phyloP scores from a whole-genome alignment of 2,888 invertebrate genomes.

The Nesidiocoris tenuis region DNA sequence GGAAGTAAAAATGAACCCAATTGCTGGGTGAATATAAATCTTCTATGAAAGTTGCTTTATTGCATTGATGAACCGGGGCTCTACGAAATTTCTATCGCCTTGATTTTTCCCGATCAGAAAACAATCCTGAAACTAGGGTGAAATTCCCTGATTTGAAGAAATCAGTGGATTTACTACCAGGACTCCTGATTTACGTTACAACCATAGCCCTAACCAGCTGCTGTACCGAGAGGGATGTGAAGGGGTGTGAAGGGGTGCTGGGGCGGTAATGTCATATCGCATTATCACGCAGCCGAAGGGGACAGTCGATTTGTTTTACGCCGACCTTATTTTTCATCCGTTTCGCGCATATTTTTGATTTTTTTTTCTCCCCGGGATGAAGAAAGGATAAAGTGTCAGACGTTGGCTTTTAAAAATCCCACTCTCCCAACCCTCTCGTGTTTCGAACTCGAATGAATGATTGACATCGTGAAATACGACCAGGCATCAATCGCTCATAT shows the following conservation, averaged over 20 bases:
- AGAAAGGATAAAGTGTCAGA: neutral
- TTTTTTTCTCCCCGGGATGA: neutral
- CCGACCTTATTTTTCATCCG: neutral
- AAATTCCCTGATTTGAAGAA: no score
- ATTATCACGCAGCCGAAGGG: neutral
- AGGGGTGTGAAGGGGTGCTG: neutral
- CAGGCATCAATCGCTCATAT: conserved; percentile 26
- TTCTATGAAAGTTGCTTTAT: no score
- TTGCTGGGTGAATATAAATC: no score
- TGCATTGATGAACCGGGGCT: no score
- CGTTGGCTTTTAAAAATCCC: neutral
- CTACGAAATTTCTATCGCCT: no score
- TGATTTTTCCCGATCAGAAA: no score
- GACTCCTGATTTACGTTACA: no score
- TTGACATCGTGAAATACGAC: conserved; percentile 5
- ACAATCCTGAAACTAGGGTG: no score
- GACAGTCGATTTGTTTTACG: neutral
- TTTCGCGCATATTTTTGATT: no score
- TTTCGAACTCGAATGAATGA: neutral
- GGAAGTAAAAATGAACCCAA: no score
- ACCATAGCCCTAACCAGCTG: no score
- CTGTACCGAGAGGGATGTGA: neutral
- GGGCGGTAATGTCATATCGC: neutral
- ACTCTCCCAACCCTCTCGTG: neutral
- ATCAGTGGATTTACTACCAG: no score